Base-by-base conservation (phyloP, 2,113 vertebrate genomes). In the Thymallus thymallus region DNA sequence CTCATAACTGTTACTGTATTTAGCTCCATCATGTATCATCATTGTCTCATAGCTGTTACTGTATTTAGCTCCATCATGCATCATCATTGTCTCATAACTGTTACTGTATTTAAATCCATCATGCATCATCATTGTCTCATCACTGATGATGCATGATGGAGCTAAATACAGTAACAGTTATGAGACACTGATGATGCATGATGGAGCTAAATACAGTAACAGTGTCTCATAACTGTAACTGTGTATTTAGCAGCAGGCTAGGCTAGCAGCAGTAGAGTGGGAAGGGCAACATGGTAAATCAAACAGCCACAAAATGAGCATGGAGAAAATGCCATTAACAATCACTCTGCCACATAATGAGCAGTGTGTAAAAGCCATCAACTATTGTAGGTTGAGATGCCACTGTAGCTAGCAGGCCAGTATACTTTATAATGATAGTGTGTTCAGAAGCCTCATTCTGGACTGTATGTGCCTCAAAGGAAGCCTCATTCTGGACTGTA, bases 1-100 rank as follows among this genome's bases (percentile, higher is more conserved):
- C n/a, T n/a, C n/a, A n/a, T n/a, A n/a, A n/a, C n/a, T n/a, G n/a
- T n/a, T n/a, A n/a, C 32, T 67, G 32, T 22, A 35, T 10, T 6
- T 12, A 41, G 65, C 65, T 26, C 16, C 65, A 24, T 22, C n/a
- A n/a, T n/a, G n/a, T n/a, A n/a, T n/a, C n/a, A n/a, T n/a, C n/a
- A n/a, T n/a, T n/a, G n/a, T n/a, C n/a, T n/a, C n/a, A n/a, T n/a
- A n/a, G n/a, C n/a, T n/a, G n/a, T n/a, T n/a, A n/a, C 32, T 67
- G 32, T 22, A 35, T 10, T 6, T 12, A 41, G 65, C 65, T 26
- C 16, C 65, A 24, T 22, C n/a, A n/a, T n/a, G n/a, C n/a, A n/a
- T n/a, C n/a, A n/a, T n/a, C n/a, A n/a, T n/a, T n/a, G n/a, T 20
- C 66, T 67, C 65, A 67, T 41, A 68, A 46, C n/a, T 45, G 32